Conservation (phyloP, 2,113 vertebrate genomes). For the Tauraco erythrolophus region DNA sequence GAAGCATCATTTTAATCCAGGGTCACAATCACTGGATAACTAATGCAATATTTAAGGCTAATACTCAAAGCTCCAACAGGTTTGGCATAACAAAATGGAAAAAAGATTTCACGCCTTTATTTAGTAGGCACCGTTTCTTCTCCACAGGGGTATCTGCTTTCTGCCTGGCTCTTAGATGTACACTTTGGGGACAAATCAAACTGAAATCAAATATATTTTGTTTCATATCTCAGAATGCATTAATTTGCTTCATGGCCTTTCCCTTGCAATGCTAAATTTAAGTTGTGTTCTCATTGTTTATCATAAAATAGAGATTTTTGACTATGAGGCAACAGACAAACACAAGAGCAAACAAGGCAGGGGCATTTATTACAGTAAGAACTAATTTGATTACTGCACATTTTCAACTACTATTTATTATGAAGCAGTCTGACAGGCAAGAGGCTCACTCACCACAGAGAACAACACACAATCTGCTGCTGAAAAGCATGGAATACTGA, state of each 20-base stretch:
- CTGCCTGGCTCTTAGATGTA: neutral
- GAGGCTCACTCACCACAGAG: neutral
- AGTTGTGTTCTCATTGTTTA: neutral
- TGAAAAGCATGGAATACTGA: constrained; percentile 1
- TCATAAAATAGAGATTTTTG: neutral
- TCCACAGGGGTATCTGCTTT: neutral
- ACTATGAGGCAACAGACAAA: neutral
- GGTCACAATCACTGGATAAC: neutral
- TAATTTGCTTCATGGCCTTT: neutral
- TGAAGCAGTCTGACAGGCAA: neutral
- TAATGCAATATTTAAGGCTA: neutral
- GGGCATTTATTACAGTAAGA: neutral
- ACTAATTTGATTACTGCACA: constrained; percentile 4
- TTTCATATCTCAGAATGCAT: neutral
- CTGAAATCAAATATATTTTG: constrained; percentile 13
- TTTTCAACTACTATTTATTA: constrained; percentile 5
- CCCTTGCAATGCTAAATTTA: neutral
- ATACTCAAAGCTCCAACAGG: neutral
- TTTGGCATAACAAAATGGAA: neutral
- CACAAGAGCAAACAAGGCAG: neutral
- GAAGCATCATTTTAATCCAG: neutral
- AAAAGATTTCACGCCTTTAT: neutral
- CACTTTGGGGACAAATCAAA: constrained; percentile 8
- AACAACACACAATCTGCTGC: neutral
- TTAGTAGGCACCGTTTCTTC: neutral